phyloP scores from a whole-genome alignment of 2,797 vertebrate genomes.

The Mionectes olivaceus region DNA sequence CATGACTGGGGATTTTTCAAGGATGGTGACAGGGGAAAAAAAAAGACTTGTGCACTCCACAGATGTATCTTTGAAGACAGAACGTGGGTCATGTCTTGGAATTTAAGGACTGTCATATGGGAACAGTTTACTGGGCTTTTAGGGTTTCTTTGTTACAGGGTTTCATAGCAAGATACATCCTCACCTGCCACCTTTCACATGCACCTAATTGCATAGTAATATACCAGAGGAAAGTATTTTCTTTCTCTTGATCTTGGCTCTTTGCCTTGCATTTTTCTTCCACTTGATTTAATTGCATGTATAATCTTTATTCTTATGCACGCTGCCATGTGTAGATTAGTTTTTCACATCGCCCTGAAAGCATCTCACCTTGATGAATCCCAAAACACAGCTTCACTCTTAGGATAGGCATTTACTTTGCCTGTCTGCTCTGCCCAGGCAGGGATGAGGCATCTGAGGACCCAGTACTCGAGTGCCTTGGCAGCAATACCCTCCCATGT shows the following conservation, averaged over 20 bases:
- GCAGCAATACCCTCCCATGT: neutral
- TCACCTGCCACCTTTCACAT: neutral
- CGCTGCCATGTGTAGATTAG: rapidly evolving
- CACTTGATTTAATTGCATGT: neutral
- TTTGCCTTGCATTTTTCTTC: neutral
- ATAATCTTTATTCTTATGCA: neutral
- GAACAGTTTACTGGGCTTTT: neutral
- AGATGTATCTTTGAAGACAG: neutral
- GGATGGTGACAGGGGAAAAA: neutral
- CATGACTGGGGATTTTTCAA: neutral
- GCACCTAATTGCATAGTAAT: neutral
- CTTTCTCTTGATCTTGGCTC: neutral
- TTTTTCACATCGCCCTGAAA: neutral
- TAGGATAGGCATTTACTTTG: neutral
- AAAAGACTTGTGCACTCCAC: neutral
- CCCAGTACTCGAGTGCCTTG: rapidly evolving
- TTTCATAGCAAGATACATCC: neutral
- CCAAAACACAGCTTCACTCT: neutral
- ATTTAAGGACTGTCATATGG: neutral
- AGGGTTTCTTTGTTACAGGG: neutral
- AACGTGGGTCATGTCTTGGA: neutral
- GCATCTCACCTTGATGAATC: neutral
- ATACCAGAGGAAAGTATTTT: neutral
- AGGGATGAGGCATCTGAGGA: neutral
- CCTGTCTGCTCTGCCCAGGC: neutral